A percentile compares a stretch with the other conserved stretches of the same genome.
phyloP scores from a whole-genome alignment of 2,797 vertebrate genomes.

The Iguana delicatissima region DNA sequence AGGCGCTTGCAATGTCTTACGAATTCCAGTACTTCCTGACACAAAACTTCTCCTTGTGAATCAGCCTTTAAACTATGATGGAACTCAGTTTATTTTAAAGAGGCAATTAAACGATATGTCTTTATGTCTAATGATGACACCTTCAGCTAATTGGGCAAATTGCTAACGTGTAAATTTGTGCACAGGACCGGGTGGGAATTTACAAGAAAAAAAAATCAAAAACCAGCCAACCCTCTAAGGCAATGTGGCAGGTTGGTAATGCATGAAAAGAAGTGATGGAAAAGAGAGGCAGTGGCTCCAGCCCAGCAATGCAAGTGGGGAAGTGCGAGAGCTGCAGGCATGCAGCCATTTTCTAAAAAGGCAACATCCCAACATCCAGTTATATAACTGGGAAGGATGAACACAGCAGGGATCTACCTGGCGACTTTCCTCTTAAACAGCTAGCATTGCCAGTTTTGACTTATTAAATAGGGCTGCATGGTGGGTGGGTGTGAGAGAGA shows the following conservation, averaged over 20 bases:
- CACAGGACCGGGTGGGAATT: conserved; percentile 35
- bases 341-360: neutral
- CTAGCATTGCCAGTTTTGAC: neutral
- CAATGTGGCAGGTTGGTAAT: conserved; percentile 53
- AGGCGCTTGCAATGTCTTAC: conserved; percentile 48
- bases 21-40: conserved; percentile 14
- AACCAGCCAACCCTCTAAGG: conserved; percentile 37
- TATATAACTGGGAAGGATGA: neutral
- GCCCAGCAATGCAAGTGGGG: neutral
- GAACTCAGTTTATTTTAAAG: conserved; percentile 50
- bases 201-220: neutral
- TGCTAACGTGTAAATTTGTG: conserved; percentile 34
- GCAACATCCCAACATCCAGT: neutral
- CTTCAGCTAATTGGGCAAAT: conserved; percentile 39
- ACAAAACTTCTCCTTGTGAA: conserved; percentile 38
- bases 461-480: neutral
- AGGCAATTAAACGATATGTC: conserved; percentile 41
- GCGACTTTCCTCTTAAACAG: neutral
- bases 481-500: neutral
- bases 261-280: neutral
- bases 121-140: conserved; percentile 52
- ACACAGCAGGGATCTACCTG: too few relatives aligned
- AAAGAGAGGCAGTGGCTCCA: neutral
- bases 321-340: too few relatives aligned
- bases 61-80: rapidly evolving